These are phyloP conservation scores for Gibbula magus DNA, from an alignment of 2,888 invertebrate species.

Conservation along the genomic window DNA sequence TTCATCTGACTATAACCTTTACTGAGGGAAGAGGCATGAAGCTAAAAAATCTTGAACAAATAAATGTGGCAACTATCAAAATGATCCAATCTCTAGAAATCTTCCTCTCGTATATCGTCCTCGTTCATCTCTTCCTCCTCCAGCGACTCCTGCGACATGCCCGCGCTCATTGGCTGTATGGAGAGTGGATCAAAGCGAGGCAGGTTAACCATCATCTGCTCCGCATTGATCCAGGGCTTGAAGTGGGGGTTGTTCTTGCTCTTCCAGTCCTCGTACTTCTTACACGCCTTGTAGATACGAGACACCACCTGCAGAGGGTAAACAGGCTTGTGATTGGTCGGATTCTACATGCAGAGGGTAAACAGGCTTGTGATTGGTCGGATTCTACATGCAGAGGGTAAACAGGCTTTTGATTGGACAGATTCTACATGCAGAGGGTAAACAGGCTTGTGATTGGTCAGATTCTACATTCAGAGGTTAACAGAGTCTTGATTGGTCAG, in stretches of 20 bases:
- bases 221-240: constrained; percentile 92
- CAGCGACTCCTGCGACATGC: constrained; percentile 57
- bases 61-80: not conserved
- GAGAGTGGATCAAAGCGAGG: constrained; percentile 84
- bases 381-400: too few relatives aligned
- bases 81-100: constrained; percentile 28
- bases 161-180: constrained; percentile 54
- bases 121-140: constrained; percentile 62
- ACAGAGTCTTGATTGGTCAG: too few relatives aligned
- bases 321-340: not conserved
- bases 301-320: constrained; percentile 80
- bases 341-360: too few relatives aligned
- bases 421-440: too few relatives aligned
- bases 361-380: too few relatives aligned
- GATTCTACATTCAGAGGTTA: too few relatives aligned
- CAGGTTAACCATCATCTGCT: constrained; percentile 82
- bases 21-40: too few relatives aligned
- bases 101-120: constrained; percentile 48
- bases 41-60: not conserved
- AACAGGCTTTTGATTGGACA: too few relatives aligned
- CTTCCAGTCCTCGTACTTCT: constrained; percentile 90
- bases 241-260: constrained; percentile 83
- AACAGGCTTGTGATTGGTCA: too few relatives aligned
- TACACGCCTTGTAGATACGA: constrained; percentile 87
- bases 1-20: too few relatives aligned